Evolutionary conservation across 2,113 vertebrate genomes (phyloP).

Genomic region (Albula glossodonta): DNA sequence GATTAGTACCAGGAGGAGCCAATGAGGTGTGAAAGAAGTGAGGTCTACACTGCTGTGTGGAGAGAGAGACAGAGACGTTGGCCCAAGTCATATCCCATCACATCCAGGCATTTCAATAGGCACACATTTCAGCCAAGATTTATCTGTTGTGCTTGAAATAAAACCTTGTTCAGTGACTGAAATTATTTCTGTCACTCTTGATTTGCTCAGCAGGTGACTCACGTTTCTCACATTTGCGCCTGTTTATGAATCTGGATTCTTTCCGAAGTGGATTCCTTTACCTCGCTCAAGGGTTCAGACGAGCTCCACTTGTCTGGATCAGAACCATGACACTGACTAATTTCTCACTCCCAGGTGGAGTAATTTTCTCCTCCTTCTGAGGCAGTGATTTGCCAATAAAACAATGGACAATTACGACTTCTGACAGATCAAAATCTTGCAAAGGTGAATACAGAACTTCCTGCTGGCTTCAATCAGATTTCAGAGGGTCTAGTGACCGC

Average conservation of each 20-base stretch:
- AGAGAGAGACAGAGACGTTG: background rate
- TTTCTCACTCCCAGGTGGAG: no score
- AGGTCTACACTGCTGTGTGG: background rate
- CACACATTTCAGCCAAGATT: background rate
- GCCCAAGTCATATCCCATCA: background rate
- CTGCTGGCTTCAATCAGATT: no score
- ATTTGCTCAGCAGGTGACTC: background rate
- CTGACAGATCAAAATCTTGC: no score
- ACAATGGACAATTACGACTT: no score
- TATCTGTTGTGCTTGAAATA: background rate
- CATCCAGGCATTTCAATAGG: background rate
- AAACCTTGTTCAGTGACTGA: background rate
- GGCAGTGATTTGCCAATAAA: no score
- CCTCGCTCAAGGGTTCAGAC: background rate
- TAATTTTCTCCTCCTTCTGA: no score
- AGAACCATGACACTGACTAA: no score
- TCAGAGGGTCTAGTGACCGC: no score
- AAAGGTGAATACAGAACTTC: no score
- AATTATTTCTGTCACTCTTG: background rate
- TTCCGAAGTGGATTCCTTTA: background rate
- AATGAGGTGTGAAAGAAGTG: background rate
- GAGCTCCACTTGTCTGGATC: no score
- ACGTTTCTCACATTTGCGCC: no score
- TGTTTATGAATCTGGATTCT: background rate
- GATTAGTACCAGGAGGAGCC: conserved; percentile 9